These are phyloP conservation scores for Petaurus breviceps DNA, from an alignment of 2,113 vertebrate species.

Conservation along the genomic window DNA sequence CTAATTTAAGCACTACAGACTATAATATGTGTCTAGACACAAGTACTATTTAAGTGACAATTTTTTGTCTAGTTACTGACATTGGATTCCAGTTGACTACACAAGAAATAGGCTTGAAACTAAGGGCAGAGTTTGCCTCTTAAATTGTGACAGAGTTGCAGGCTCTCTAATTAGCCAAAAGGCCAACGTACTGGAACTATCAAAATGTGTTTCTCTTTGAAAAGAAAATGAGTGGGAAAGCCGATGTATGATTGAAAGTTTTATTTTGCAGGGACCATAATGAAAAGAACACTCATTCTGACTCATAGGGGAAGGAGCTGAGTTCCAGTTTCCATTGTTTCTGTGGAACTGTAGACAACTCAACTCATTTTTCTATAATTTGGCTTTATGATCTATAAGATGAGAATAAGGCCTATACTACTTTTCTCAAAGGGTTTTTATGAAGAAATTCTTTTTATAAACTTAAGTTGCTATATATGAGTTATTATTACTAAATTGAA, in stretches of 20 bases:
- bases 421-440: not conserved
- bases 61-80: not conserved
- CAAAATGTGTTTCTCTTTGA: not conserved
- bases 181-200: not conserved
- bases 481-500: not conserved
- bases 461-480: not conserved
- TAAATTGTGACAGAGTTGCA: not conserved
- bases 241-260: not conserved
- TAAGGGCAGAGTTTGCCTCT: not conserved
- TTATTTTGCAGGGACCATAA: not conserved
- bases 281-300: not conserved
- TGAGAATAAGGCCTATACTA: not conserved
- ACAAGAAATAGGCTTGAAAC: not conserved
- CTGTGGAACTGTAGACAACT: not conserved
- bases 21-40: not conserved
- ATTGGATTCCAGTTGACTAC: not conserved
- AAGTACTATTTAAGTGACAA: not conserved
- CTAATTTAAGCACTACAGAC: not conserved
- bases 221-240: not conserved
- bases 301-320: not conserved
- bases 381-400: not conserved
- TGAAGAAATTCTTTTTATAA: not conserved
- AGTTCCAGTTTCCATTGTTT: not conserved
- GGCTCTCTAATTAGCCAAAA: not conserved
- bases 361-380: not conserved